Conservation (phyloP, 2,797 vertebrate species). For the Forpus xanthops region DNA sequence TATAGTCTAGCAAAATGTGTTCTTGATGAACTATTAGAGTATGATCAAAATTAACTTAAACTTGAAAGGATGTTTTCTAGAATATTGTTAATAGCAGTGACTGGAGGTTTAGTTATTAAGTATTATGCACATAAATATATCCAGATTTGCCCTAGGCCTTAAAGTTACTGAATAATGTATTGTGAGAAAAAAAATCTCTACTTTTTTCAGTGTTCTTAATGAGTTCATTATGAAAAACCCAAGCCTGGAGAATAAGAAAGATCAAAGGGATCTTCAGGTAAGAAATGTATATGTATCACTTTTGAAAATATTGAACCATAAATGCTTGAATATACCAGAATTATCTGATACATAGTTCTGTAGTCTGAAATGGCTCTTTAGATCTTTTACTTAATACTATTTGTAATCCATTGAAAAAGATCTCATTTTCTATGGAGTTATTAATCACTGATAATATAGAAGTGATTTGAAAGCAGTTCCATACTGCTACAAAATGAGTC, state of each 20-base stretch:
- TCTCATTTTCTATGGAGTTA: not conserved
- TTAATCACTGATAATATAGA: not conserved
- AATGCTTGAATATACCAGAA: not conserved
- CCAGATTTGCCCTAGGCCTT: not conserved
- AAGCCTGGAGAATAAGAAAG: constrained; percentile 96
- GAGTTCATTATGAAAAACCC: constrained; percentile 99
- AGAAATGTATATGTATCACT: not conserved
- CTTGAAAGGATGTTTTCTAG: not conserved
- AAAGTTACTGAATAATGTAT: not conserved
- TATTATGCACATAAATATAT: not conserved
- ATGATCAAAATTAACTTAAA: not conserved
- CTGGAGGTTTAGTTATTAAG: not conserved
- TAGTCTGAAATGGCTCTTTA: not conserved
- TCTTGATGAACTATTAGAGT: not conserved
- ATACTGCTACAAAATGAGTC: not conserved
- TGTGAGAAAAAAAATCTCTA: not conserved
- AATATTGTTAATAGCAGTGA: not conserved
- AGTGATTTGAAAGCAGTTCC: not conserved
- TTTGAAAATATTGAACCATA: not conserved
- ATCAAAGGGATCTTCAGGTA: constrained; percentile 97
- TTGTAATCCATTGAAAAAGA: not conserved
- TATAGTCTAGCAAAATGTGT: not conserved
- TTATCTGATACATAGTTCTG: not conserved
- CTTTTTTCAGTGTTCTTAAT: constrained; percentile 86
- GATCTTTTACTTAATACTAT: not conserved